Base-by-base conservation (phyloP, 2,113 vertebrate species). In the Dromiciops gliroides region DNA sequence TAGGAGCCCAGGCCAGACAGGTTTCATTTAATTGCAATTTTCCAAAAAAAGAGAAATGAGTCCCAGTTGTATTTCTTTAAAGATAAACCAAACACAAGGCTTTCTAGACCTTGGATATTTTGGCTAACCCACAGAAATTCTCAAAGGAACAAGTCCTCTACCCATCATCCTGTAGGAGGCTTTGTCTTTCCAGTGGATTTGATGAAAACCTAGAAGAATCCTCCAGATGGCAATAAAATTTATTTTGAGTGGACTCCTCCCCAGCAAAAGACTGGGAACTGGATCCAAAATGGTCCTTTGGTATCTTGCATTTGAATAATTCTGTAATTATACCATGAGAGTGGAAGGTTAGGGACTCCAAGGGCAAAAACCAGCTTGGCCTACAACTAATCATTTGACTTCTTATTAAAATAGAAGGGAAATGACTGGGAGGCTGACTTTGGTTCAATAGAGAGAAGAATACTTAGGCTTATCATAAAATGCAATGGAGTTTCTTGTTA, bases 11-110 rank as follows among this genome's bases (percentile, higher is more conserved):
- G n/a, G n/a, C n/a, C 67, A 83, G 67, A 19, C 4, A 83, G n/a
- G 7, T 23, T 83, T 83, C n/a, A 96, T 94, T 93, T 60, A 95
- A 92, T 50, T 31, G 90, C 49, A 26, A 89, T 95, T n/a, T 90
- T 75, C 31, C 53, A 95, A 93, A 95, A 93, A 95, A 93, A 95
- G 92, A 89, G 48, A 96, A 96, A 96, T 51, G 44, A 93, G n/a
- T 52, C n/a, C 91, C 60, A 47, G 52, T 26, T 47, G 44, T 94
- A 96, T 37, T 93, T 50, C n/a, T 96, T 96, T 95, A 92, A 95
- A 89, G 93, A 31, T 60, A 95, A 94, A 95, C 25, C 75, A 95
- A 83, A 48, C 90, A 90, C 49, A 47, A 53, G 48, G 50, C 37
- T 90, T 90, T 51, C 26, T 0, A 44, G 23, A 90, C 89, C 75